Base-by-base conservation (phyloP, 2,888 invertebrate genomes). In the Spodoptera exigua region DNA sequence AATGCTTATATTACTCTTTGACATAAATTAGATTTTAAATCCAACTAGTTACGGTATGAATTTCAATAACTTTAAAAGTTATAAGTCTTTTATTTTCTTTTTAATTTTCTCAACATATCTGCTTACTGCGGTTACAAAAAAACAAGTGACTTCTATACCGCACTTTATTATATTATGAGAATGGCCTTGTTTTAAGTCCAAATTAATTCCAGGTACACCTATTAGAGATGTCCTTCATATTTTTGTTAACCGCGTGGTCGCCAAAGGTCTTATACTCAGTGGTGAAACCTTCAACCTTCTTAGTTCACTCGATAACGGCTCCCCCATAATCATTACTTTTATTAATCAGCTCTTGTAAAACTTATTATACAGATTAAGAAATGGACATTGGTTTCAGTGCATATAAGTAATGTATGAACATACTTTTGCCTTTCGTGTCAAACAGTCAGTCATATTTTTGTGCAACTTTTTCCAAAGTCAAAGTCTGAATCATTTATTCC, bases 141-240 rank as follows among this genome's bases (percentile, higher is more conserved):
- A 27, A 44, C 51, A 32, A 56, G 39, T 37, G 18, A 54, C 51
- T 61, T 55, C 37, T 44, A 70, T 40, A 51, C 55, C 40, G 51
- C 71, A 61, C 43, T 78, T 78, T 78, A 72, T 75, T 63, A 67
- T 66, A 73, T 9, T 60, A 76, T 60, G 67, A 63, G 58, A 53
- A 35, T 74, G 79, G 55, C 77, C 77, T 77, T 79, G 77, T 74
- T 76, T 66, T 67, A 61, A 75, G 74, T 76, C 77, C 79, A 79
- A 77, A 77, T 77, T 79, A 77, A 77, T 64, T 76, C 77, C 65
- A 65, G 69, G 61, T 72, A 70, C 67, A 64, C 71, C 66, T 76
- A 70, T 77, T 76, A 76, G 66, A 76, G 77, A 79, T 79, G 77
- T 79, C 77, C 77, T 77, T 77, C 77, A 69, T 79, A 73, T 46